These are phyloP conservation scores for Orestias chungarensis DNA, from an alignment of 2,797 vertebrate species.

Conservation along the genomic window DNA sequence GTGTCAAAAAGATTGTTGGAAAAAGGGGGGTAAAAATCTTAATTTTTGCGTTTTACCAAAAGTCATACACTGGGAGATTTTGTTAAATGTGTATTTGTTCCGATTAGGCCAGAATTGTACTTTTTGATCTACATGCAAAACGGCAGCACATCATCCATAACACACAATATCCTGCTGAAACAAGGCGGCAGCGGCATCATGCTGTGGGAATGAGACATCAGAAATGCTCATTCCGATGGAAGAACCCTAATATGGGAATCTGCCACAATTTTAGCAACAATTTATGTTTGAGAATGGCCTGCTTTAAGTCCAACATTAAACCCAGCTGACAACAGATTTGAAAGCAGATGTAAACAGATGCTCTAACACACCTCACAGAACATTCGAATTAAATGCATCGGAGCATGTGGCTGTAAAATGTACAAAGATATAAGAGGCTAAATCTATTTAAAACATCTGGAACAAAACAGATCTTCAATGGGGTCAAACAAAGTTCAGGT, in stretches of 20 bases:
- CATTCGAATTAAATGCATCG: background rate
- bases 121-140: background rate
- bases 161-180: too few relatives aligned
- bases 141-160: too few relatives aligned
- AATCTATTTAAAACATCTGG: background rate
- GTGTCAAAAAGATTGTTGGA: too few relatives aligned
- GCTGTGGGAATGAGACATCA: too few relatives aligned
- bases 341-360: background rate
- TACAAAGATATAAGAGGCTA: background rate
- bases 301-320: background rate
- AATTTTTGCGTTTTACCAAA: too few relatives aligned
- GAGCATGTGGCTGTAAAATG: background rate
- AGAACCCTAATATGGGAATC: background rate
- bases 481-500: background rate
- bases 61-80: too few relatives aligned
- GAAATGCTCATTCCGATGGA: too few relatives aligned
- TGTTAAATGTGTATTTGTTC: too few relatives aligned
- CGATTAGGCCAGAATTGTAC: too few relatives aligned
- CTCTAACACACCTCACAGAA: background rate
- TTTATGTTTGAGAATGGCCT: background rate
- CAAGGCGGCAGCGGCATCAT: too few relatives aligned
- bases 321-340: background rate
- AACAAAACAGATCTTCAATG: background rate
- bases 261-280: too few relatives aligned
- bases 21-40: too few relatives aligned